phyloP scores from a whole-genome alignment of 2,797 vertebrate species.

The Gallirallus australis region DNA sequence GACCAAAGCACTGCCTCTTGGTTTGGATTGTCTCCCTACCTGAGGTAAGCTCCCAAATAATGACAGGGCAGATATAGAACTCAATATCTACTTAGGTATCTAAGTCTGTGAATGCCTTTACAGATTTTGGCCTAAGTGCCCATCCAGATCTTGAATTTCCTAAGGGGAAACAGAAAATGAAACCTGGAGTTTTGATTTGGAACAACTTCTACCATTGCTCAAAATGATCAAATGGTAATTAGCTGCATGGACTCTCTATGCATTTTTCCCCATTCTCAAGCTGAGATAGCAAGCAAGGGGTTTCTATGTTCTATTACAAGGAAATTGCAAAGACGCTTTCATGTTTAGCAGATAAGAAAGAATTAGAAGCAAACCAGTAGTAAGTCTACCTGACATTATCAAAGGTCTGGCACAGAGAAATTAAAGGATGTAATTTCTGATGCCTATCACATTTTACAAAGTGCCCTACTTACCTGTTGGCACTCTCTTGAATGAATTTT shows the following conservation, averaged over 20 bases:
- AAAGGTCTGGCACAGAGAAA: neutral
- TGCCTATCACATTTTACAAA: neutral
- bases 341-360: neutral
- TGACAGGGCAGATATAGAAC: neutral
- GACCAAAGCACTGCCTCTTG: accelerated
- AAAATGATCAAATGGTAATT: neutral
- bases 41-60: neutral
- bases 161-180: neutral
- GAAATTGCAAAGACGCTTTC: neutral
- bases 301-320: neutral
- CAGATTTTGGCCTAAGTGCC: neutral
- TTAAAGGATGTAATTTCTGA: neutral
- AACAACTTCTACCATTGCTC: neutral
- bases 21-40: neutral
- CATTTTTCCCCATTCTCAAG: neutral
- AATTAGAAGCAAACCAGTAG: neutral
- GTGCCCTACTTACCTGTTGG: neutral
- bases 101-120: neutral
- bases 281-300: neutral
- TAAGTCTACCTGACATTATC: neutral
- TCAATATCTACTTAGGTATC: neutral
- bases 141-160: neutral
- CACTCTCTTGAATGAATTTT: neutral
- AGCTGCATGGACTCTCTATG: neutral
- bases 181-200: neutral